These are phyloP conservation scores for Cartodere bifasciata DNA, from an alignment of 2,888 invertebrate species.

Conservation along the genomic window DNA sequence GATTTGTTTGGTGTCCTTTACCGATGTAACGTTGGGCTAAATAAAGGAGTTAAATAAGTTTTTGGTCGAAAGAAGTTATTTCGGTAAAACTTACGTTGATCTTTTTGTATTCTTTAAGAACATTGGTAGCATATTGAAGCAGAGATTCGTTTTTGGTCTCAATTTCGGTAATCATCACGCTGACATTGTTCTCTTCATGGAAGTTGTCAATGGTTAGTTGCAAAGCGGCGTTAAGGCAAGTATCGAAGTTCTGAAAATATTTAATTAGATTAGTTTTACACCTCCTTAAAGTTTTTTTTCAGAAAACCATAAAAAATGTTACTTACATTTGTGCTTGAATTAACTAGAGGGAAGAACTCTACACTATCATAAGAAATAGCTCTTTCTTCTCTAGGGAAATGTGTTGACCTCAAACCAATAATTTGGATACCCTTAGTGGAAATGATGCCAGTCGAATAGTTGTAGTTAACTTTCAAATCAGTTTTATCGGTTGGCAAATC, in stretches of 20 bases:
- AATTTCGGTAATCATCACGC: slow-evolving; percentile 28
- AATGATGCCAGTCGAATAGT: slow-evolving; percentile 27
- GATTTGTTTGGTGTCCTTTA: slow-evolving; percentile 24
- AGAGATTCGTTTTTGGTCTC: slow-evolving; percentile 21
- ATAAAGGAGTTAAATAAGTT: slow-evolving; percentile 11
- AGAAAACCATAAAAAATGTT: too few relatives aligned
- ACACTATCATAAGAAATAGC: slow-evolving; percentile 24
- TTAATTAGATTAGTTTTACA: neutral
- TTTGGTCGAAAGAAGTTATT: neutral
- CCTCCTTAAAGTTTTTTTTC: slow-evolving; percentile 1
- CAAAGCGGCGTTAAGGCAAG: slow-evolving; percentile 27
- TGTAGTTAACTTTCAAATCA: slow-evolving; percentile 25
- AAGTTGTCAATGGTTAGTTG: slow-evolving; percentile 27
- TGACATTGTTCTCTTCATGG: slow-evolving; percentile 20
- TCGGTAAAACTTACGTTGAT: slow-evolving; percentile 28
- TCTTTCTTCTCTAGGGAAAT: slow-evolving; percentile 20
- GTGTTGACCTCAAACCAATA: slow-evolving; percentile 22
- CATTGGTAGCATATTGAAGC: slow-evolving; percentile 22
- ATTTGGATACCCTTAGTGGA: slow-evolving; percentile 28
- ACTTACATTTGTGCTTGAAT: slow-evolving; percentile 7
- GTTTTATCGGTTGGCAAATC: slow-evolving; percentile 22
- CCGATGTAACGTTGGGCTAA: slow-evolving; percentile 25
- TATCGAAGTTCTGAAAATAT: slow-evolving; percentile 13
- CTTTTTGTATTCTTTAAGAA: slow-evolving; percentile 23
- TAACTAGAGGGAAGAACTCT: slow-evolving; percentile 25